Conservation (phyloP, 2,113 vertebrate species). For the Apeltes quadracus region DNA sequence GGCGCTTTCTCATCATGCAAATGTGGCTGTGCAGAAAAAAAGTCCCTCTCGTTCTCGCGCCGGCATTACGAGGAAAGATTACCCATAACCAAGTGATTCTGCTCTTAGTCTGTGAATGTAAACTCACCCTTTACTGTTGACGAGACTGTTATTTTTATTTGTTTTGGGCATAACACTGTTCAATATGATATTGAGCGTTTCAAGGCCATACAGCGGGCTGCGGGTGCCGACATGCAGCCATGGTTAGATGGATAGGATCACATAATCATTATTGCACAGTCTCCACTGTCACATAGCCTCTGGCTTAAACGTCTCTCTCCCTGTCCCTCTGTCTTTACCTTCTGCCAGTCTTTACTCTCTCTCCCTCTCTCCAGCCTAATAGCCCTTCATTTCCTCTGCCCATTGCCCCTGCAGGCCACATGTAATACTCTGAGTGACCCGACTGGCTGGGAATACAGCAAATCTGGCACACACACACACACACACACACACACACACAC, state of each 20-base stretch:
- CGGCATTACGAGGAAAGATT: conserved; percentile 64
- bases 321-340: conserved; percentile 50
- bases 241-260: conserved; percentile 73
- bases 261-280: conserved; percentile 74
- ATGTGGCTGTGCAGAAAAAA: conserved; percentile 81
- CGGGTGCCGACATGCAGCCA: conserved; percentile 31
- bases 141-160: conserved; percentile 66
- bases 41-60: conserved; percentile 28
- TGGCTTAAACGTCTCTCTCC: conserved; percentile 74
- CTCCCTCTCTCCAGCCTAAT: conserved; percentile 65
- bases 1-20: conserved; percentile 90
- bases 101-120: conserved; percentile 62
- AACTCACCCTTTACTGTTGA: conserved; percentile 62
- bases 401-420: conserved; percentile 78
- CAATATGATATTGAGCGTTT: conserved; percentile 53
- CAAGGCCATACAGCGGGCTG: conserved; percentile 51
- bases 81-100: conserved; percentile 51
- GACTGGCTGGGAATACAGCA: conserved; percentile 63
- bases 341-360: conserved; percentile 61
- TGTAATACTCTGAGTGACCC: conserved; percentile 81
- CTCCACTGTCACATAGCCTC: conserved; percentile 75
- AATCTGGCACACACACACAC: conserved; percentile 50
- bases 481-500: conserved; percentile 36
- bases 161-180: conserved; percentile 57
- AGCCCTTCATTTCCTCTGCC: conserved; percentile 75